Evolutionary conservation across 2,888 invertebrate genomes (phyloP).

Genomic region (Leptopilina drosophilae): DNA sequence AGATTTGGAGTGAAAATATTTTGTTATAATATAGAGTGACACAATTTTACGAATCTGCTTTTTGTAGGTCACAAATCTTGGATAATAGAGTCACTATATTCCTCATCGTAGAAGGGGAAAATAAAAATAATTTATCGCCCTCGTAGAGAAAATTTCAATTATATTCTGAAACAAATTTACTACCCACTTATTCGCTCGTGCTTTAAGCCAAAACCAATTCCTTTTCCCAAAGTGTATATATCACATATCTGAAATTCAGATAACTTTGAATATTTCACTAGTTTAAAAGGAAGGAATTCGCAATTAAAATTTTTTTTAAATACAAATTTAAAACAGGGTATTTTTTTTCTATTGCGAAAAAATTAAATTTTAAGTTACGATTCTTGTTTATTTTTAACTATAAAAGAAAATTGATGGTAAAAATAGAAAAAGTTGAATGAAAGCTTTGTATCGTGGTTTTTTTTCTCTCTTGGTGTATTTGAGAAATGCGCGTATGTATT

Average conservation of each 20-base stretch:
- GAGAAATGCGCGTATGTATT: too few species aligned
- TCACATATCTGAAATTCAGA: not conserved
- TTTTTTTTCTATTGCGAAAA: too few species aligned
- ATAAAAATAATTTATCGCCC: constrained; percentile 13
- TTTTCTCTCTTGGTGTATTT: too few species aligned
- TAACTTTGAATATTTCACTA: not conserved
- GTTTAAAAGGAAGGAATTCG: not conserved
- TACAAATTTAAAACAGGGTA: too few species aligned
- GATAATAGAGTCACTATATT: not conserved
- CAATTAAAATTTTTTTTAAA: not conserved
- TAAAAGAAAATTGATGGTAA: too few species aligned
- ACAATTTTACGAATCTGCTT: not conserved
- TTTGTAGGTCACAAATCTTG: constrained; percentile 30
- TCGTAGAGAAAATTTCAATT: constrained; percentile 21
- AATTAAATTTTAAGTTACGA: too few species aligned
- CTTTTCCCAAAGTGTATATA: not conserved
- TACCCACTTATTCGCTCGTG: not conserved
- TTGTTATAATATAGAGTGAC: too few species aligned
- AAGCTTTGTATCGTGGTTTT: too few species aligned
- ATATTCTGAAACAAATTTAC: constrained; percentile 23
- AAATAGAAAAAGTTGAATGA: too few species aligned
- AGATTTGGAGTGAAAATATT: too few species aligned
- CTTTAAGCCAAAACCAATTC: constrained; percentile 9
- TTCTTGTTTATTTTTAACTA: too few species aligned
- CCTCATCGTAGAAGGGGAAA: not conserved